Evolutionary conservation across 2,113 vertebrate species (phyloP).

Genomic region (Pandion haliaetus): DNA sequence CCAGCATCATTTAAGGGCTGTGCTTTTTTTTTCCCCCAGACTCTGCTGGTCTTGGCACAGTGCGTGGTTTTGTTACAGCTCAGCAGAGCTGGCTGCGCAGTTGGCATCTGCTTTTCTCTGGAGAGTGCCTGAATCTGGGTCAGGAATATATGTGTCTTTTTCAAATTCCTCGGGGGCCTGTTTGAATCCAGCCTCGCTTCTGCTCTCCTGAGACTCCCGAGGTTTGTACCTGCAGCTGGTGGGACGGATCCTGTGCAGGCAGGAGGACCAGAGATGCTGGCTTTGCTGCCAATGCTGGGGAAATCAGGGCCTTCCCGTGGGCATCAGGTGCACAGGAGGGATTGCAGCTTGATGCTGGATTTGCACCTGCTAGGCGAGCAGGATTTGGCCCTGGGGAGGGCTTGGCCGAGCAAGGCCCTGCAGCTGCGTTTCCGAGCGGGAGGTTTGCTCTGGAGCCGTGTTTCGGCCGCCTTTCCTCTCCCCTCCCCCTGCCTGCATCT

Average conservation of each 20-base stretch:
- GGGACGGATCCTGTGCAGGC: not conserved
- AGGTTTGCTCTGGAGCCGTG: not conserved
- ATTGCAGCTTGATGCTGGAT: accelerated
- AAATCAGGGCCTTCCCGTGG: accelerated
- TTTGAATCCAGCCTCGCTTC: not conserved
- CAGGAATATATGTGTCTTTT: conserved; percentile 46
- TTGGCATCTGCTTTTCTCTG: conserved; percentile 59
- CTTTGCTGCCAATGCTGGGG: not conserved
- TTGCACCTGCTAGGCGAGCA: not conserved
- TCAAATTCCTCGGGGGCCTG: not conserved
- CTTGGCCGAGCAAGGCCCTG: not conserved
- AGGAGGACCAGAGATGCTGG: not conserved
- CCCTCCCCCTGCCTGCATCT: conserved; percentile 31
- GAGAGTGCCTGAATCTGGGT: conserved; percentile 61
- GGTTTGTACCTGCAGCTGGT: not conserved
- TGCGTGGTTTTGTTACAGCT: conserved; percentile 36
- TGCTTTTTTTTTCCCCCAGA: not conserved
- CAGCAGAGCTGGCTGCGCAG: conserved; percentile 24
- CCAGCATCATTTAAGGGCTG: not conserved
- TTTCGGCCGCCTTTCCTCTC: not conserved
- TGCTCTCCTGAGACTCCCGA: not conserved
- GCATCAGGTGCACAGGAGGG: not conserved
- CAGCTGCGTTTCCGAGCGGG: not conserved
- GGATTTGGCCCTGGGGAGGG: not conserved
- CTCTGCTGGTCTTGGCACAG: not conserved